Evolutionary conservation across 2,797 vertebrate species (phyloP).

Genomic region (Falco naumanni): DNA sequence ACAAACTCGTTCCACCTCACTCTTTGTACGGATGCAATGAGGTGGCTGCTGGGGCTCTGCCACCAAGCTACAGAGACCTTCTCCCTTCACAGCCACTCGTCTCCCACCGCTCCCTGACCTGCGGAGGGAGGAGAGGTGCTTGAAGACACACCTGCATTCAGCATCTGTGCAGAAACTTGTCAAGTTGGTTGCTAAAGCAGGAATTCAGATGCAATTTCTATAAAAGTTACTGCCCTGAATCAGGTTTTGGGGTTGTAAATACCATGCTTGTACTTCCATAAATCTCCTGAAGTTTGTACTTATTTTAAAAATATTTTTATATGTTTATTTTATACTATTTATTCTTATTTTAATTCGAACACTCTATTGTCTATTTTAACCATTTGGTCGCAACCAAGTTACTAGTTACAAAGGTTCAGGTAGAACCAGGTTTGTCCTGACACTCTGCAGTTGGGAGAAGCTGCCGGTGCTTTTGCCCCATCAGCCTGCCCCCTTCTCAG

Average conservation of each 20-base stretch:
- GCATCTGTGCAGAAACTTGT: neutral
- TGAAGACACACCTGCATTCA: neutral
- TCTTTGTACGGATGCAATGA: fast-evolving
- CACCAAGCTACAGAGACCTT: neutral
- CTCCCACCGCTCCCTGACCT: neutral
- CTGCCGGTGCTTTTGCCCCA: neutral
- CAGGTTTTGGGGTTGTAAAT: neutral
- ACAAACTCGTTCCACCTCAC: neutral
- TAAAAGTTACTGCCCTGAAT: fast-evolving
- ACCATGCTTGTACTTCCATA: neutral
- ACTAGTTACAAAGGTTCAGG: neutral
- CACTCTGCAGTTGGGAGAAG: neutral
- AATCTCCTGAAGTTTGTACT: neutral
- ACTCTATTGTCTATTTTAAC: neutral
- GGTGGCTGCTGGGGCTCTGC: neutral
- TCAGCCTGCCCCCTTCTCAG: neutral
- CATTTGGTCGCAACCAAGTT: fast-evolving
- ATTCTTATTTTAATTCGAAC: neutral
- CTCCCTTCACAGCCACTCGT: fast-evolving
- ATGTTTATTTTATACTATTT: neutral
- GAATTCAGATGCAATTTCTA: fast-evolving
- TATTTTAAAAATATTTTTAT: neutral
- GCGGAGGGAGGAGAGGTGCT: fast-evolving
- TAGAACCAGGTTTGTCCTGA: neutral
- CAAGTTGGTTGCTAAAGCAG: neutral